These are phyloP conservation scores for Melitaea cinxia DNA, from an alignment of 1,140 invertebrate species.

Conservation along the genomic window DNA sequence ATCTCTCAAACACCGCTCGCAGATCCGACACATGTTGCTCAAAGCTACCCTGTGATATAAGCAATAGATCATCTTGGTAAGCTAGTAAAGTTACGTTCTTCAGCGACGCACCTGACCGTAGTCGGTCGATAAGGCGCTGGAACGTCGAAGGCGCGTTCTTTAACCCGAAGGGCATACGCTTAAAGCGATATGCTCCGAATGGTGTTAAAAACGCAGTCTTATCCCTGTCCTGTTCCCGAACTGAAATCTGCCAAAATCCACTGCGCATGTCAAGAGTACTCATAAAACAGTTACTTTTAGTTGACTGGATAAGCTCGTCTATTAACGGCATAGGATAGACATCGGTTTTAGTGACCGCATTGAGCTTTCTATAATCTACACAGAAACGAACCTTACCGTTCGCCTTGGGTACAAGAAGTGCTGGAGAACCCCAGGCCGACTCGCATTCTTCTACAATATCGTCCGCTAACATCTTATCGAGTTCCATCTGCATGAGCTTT, in stretches of 20 bases:
- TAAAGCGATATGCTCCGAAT: conserved; percentile 56
- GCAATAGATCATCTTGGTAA: conserved; percentile 69
- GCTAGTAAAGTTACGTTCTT: conserved; percentile 39
- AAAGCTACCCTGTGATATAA: neutral
- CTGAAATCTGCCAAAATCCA: conserved; percentile 65
- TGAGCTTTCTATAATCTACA: conserved; percentile 21
- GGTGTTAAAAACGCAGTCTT: conserved; percentile 78
- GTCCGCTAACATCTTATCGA: conserved; percentile 18
- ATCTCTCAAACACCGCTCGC: no score
- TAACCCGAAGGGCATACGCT: conserved; percentile 64
- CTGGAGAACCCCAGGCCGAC: conserved; percentile 9
- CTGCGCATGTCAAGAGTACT: conserved; percentile 14
- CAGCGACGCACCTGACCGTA: neutral
- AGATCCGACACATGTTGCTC: neutral
- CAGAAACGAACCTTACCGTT: conserved; percentile 15
- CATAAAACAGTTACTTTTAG: conserved; percentile 2
- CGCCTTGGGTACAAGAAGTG: conserved; percentile 4
- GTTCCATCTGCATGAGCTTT: neutral
- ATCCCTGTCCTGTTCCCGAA: conserved; percentile 38
- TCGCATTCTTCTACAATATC: conserved; percentile 14
- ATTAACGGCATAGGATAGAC: conserved; percentile 10
- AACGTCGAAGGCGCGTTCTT: conserved; percentile 67
- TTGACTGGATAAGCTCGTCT: conserved; percentile 8
- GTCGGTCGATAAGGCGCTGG: conserved; percentile 59
- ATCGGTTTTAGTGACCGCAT: conserved; percentile 21